Evolutionary conservation across 2,888 invertebrate genomes (phyloP), one percentile per base, ranked within the genome.

Genomic region (Lutraria lutraria): DNA sequence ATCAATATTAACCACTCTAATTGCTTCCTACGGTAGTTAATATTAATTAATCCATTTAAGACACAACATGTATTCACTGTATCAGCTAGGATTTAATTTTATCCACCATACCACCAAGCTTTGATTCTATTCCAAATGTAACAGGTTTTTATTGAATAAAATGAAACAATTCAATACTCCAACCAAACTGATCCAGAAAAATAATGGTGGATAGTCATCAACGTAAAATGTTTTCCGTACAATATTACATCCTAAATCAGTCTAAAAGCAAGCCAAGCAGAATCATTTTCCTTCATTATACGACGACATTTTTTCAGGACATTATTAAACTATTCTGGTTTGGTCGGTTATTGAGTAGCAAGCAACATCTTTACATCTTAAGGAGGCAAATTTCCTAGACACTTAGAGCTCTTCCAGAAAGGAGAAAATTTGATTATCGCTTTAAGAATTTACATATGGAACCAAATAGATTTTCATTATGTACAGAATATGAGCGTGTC

Each of bases 401-500:
- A 76, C 31, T 76, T 76, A 25, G 13, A 76, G 76, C 15, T 76
- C 76, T 76, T 34, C 34, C 0, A 76, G 76, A 34, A 76, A 76
- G 31, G 76, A 76, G 76, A 76, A 34, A 31, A 76, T 76, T 76
- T 34, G 34, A 76, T 76, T 76, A 76, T 76, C 31, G 31, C 76
- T 31, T 76, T 16, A 76, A 31, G 10, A 76, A 25, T 29, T 76
- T 31, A 76, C 76, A 76, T 15, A 76, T 16, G 76, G 31, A 76
- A 76, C 76, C 76, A 76, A 76, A 31, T 76, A 76, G 76, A 76
- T 76, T 76, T 76, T 76, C 76, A 76, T 76, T 76, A 76, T 31
- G 25, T 76, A 76, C 76, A 31, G 15, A 76, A 31, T 0, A 76
- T 16, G 6, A 16, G 16, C 29, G 25, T 31, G 16, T 76, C 76